phyloP scores from a whole-genome alignment of 2,888 invertebrate genomes.

The Drosophila phalerata region DNA sequence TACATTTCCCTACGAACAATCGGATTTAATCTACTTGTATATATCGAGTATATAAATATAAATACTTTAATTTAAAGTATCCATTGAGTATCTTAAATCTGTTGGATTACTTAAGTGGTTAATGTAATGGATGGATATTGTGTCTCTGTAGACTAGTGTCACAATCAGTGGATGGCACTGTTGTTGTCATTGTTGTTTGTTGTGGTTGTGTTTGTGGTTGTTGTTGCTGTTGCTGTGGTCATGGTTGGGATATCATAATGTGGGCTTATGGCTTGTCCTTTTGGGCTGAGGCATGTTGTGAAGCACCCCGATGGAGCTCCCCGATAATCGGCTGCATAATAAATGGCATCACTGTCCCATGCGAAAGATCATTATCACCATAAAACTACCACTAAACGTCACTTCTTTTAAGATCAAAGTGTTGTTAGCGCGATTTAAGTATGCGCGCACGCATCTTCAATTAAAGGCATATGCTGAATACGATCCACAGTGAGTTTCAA shows the following conservation, averaged over 20 bases:
- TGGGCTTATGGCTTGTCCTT: conserved; percentile 24
- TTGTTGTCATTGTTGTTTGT: conserved; percentile 28
- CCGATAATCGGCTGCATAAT: conserved; percentile 77
- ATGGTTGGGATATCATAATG: conserved; percentile 17
- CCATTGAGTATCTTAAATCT: conserved; percentile 1
- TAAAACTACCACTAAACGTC: conserved; percentile 85
- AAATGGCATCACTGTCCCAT: conserved; percentile 85
- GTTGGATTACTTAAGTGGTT: conserved; percentile 7
- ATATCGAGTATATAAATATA: neutral
- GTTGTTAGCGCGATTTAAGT: conserved; percentile 83
- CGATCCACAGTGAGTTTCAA: conserved; percentile 10
- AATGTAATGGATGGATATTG: conserved; percentile 15
- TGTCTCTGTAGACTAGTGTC: conserved; percentile 27
- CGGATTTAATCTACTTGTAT: neutral
- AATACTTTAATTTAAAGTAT: neutral
- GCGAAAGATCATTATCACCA: conserved; percentile 83
- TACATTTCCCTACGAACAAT: neutral
- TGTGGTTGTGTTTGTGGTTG: conserved; percentile 5
- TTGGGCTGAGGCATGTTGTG: conserved; percentile 2
- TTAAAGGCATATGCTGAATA: conserved; percentile 74
- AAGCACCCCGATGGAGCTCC: conserved; percentile 9
- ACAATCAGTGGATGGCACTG: conserved; percentile 35
- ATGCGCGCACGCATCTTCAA: conserved; percentile 83
- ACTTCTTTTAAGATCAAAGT: conserved; percentile 85
- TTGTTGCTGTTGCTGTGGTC: conserved; percentile 13